Evolutionary conservation across 2,888 invertebrate species (phyloP), one percentile per base, ranked within the genome.

Genomic region (Coleophora deauratella): DNA sequence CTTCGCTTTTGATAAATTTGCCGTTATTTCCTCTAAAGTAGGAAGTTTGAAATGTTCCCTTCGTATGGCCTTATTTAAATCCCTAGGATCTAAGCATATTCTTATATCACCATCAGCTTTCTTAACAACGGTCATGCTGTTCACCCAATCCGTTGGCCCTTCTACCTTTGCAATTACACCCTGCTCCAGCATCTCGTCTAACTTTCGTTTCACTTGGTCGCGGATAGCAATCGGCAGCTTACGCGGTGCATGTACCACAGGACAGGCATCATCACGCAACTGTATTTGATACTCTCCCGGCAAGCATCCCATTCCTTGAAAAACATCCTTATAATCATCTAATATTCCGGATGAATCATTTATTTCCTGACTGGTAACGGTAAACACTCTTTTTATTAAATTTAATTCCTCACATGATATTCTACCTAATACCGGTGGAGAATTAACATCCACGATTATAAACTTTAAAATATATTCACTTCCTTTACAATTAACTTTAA

Each of bases 11-110:
- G n/a, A n/a, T n/a, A n/a, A n/a, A n/a, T n/a, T n/a, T 9, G 41
- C 41, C n/a, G 40, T 39, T 9, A 49, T 46, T 38, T 46, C 43
- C 12, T 49, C 49, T 13, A 43, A 21, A 9, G 50, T 45, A 9
- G 47, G 47, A 12, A 50, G 14, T 14, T 41, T 41, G 13, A 46
- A 50, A 15, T 48, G 36, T 40, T 48, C 46, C 21, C 46, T 42
- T 37, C 35, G 38, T 9, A 50, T 47, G 1, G 40, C 42, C 1
- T 38, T 37, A 36, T 48, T 48, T 36, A 48, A 42, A 14, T 46
- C 44, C 12, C 42, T 45, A 4, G 48, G 48, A 27, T 48, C 45
- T 34, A 47, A 13, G 35, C 47, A 47, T 14, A 49, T 37, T 3
- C 46, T 30, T 11, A 49, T 35, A 33, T 44, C 37, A 12, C 41